These are phyloP conservation scores for Choristoneura rosaceana DNA, from an alignment of 2,888 invertebrate genomes.

Conservation along the genomic window DNA sequence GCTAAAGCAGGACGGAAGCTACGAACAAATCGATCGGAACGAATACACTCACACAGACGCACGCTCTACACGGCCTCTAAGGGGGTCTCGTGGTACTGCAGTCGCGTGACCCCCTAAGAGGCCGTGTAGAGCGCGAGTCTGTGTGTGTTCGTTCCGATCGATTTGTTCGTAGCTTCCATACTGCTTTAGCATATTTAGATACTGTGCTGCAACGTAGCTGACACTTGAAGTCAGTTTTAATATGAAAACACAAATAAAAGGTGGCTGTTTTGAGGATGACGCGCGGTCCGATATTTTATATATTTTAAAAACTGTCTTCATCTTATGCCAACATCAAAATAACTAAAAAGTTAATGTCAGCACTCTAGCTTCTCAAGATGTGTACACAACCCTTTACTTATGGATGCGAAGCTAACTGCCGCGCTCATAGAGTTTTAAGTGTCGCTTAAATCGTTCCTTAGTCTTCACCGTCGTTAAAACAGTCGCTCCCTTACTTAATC, in stretches of 20 bases:
- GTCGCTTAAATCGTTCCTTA: not conserved
- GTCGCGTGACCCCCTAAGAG: no score
- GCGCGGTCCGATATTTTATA: not conserved
- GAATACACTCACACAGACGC: no score
- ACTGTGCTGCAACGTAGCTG: not conserved
- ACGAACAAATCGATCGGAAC: no score
- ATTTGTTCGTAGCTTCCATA: no score
- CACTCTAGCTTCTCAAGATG: slow-evolving; percentile 2
- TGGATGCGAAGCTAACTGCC: not conserved
- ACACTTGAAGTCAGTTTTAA: not conserved
- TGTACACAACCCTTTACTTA: not conserved
- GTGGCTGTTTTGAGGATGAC: not conserved
- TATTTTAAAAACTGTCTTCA: not conserved
- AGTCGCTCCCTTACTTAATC: no score
- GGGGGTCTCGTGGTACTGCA: no score
- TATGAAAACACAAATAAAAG: not conserved
- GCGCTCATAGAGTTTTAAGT: no score
- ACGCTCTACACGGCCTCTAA: no score
- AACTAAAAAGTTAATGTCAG: not conserved
- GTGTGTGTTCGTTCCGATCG: no score
- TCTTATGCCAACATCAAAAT: not conserved
- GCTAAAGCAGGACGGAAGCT: no score
- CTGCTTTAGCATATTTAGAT: no score
- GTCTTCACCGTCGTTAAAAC: not conserved
- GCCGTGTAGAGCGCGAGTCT: no score